A percentile compares a stretch with the other conserved stretches of the same genome.
Evolutionary conservation across 1,140 invertebrate species (phyloP).

Genomic region (Bombus turneri): DNA sequence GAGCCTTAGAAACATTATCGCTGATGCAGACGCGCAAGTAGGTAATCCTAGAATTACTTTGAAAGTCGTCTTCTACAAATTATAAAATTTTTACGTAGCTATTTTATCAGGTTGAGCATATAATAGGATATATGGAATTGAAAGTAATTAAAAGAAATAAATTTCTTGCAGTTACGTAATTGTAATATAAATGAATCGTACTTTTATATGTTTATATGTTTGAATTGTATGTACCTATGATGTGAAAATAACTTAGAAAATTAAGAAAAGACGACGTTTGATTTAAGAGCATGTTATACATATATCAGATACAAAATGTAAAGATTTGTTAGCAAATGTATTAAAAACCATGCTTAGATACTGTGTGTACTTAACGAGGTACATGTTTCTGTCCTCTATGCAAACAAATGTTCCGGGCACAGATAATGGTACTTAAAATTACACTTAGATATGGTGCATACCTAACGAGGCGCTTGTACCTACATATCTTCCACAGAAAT

Average conservation of each 20-base stretch:
- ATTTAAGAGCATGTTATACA: neutral
- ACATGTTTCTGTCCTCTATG: slow-evolving; percentile 46
- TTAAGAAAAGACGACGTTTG: neutral
- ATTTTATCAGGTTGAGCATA: too few species aligned
- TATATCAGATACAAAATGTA: slow-evolving; percentile 21
- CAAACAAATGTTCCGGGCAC: slow-evolving; percentile 42
- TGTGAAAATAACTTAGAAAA: neutral
- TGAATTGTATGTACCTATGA: too few species aligned
- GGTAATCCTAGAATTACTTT: neutral
- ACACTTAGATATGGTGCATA: slow-evolving; percentile 40
- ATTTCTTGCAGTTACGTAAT: neutral
- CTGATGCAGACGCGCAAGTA: too few species aligned
- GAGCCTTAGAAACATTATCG: neutral
- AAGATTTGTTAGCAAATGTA: slow-evolving; percentile 29
- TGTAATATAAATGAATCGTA: neutral
- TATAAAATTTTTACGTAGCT: too few species aligned
- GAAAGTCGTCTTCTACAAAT: neutral
- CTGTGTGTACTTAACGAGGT: slow-evolving; percentile 43
- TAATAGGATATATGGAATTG: neutral
- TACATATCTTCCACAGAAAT: slow-evolving; percentile 23
- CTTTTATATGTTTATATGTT: neutral
- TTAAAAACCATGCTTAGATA: slow-evolving; percentile 25
- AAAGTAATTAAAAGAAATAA: neutral
- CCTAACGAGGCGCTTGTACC: slow-evolving; percentile 47
- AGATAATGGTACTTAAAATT: slow-evolving; percentile 49